These are phyloP conservation scores for Tetragnatha montana DNA, from an alignment of 2,888 invertebrate genomes.

Conservation along the genomic window DNA sequence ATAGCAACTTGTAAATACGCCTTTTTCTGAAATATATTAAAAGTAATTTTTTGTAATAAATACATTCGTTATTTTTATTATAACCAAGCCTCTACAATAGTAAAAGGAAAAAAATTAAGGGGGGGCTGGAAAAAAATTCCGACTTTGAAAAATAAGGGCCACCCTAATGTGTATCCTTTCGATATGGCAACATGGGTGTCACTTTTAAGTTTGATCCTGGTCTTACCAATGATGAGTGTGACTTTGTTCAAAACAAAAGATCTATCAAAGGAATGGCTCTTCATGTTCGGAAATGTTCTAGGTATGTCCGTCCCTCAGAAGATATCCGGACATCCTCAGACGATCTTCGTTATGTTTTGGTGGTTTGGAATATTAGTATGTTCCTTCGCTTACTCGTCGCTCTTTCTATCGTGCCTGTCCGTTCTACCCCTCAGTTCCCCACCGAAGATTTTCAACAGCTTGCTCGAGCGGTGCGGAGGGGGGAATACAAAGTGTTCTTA, in stretches of 20 bases:
- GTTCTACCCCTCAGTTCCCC: background rate
- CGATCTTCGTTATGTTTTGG: background rate
- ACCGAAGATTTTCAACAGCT: background rate
- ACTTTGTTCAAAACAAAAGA: background rate
- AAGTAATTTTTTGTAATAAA: too few species aligned
- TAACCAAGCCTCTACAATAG: too few species aligned
- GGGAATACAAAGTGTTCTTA: background rate
- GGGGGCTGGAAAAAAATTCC: too few species aligned
- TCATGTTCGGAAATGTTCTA: background rate
- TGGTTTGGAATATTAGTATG: background rate
- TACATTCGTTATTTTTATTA: too few species aligned
- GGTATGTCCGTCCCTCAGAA: background rate
- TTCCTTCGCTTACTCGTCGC: background rate
- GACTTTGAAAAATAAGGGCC: too few species aligned
- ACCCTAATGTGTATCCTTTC: too few species aligned
- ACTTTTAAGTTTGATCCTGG: too few species aligned
- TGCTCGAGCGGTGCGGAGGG: background rate
- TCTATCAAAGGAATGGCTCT: background rate
- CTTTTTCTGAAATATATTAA: too few species aligned
- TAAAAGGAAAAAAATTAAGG: too few species aligned
- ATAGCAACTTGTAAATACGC: too few species aligned
- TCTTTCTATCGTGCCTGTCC: background rate
- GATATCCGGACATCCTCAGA: background rate
- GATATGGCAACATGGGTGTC: too few species aligned
- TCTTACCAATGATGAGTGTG: background rate